A percentile compares a stretch with the other conserved stretches of the same genome.
These are phyloP conservation scores for Strigamia maritima DNA, from an alignment of 2,888 invertebrate genomes.

Conservation along the genomic window DNA sequence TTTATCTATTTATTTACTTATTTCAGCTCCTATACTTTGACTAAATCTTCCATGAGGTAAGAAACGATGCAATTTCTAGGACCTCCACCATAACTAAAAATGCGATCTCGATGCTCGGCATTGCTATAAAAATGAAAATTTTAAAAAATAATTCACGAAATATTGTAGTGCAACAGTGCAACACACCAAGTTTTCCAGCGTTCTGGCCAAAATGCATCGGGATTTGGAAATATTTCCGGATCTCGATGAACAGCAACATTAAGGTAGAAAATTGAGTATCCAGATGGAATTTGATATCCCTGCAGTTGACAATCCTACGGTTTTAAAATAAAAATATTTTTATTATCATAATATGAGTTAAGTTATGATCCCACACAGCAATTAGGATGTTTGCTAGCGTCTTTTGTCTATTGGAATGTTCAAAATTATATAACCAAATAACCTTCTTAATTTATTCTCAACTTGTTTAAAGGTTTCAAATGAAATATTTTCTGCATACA, in stretches of 20 bases:
- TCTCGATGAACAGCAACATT: not conserved
- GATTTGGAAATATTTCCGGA: constrained; percentile 15
- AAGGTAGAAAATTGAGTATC: not conserved
- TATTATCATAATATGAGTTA: not conserved
- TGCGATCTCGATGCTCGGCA: not conserved
- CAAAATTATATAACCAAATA: too few relatives aligned
- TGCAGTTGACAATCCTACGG: not conserved
- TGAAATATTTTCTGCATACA: not conserved
- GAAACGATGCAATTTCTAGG: not conserved
- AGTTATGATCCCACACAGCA: too few relatives aligned
- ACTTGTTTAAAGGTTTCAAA: too few relatives aligned
- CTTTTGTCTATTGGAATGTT: too few relatives aligned
- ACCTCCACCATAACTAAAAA: constrained; percentile 26
- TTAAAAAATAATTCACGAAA: not conserved
- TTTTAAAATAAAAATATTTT: not conserved
- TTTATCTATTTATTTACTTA: not conserved
- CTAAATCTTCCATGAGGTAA: not conserved
- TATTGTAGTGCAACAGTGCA: not conserved
- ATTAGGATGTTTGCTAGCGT: too few relatives aligned
- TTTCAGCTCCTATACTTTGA: not conserved
- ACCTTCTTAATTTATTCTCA: too few relatives aligned
- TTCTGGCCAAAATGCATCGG: constrained; percentile 1
- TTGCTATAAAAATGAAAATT: not conserved
- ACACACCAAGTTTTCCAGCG: constrained; percentile 7
- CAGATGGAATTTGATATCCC: constrained; percentile 1